These are phyloP conservation scores for Drosophila incognita DNA, from an alignment of 2,888 invertebrate species.

Conservation along the genomic window DNA sequence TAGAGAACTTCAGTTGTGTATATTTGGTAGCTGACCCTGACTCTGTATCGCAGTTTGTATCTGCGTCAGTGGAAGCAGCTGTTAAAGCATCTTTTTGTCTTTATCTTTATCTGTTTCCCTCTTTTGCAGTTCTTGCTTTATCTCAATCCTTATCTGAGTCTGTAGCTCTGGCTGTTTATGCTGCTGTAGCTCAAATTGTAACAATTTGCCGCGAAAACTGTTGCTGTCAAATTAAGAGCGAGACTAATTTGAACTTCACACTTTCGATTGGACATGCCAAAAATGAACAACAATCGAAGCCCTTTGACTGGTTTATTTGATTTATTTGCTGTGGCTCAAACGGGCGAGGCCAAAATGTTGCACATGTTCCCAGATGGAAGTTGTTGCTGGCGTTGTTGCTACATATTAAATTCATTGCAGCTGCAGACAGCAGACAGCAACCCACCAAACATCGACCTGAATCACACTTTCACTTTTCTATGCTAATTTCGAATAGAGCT, in stretches of 20 bases:
- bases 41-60: neutral
- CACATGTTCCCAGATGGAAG: slow-evolving; percentile 52
- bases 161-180: neutral
- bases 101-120: neutral
- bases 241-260: neutral
- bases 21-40: neutral
- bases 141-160: neutral
- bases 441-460: slow-evolving; percentile 41
- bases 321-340: slow-evolving; percentile 1
- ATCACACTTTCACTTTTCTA: slow-evolving; percentile 72
- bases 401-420: slow-evolving; percentile 73
- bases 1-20: neutral
- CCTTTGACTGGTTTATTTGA: slow-evolving; percentile 58
- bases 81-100: neutral
- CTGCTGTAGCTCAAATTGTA: neutral
- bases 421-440: slow-evolving; percentile 48
- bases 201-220: neutral
- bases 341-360: slow-evolving; percentile 59
- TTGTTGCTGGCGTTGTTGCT: slow-evolving; percentile 47
- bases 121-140: neutral
- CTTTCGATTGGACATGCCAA: slow-evolving; percentile 9
- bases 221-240: slow-evolving; percentile 1
- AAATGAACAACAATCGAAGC: slow-evolving; percentile 57
- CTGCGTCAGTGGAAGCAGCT: slow-evolving; percentile 23
- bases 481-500: slow-evolving; percentile 65